Percentiles rank a stretch among this genome's conserved stretches.
Conservation (phyloP, 2,113 vertebrate genomes). For the Capra hircus region DNA sequence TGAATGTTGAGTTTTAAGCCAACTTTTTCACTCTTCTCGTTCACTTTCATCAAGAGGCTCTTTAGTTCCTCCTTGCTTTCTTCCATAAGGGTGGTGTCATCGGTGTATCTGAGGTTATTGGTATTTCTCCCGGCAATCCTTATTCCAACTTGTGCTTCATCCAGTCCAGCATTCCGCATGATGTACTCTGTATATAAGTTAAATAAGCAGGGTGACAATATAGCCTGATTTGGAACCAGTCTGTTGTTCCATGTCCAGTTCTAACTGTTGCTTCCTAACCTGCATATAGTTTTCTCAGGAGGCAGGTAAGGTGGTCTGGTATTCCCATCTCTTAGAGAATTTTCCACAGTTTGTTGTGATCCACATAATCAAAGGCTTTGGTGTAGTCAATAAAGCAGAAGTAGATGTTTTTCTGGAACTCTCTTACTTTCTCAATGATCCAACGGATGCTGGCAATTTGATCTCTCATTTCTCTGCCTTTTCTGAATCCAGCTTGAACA, state of each 20-base stretch:
- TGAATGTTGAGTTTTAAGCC: neutral
- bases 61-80: neutral
- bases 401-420: neutral
- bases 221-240: neutral
- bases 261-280: neutral
- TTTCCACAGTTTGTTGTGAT: neutral
- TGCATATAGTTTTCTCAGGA: neutral
- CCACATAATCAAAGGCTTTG: neutral
- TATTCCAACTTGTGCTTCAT: neutral
- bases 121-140: neutral
- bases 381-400: neutral
- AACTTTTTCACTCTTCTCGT: neutral
- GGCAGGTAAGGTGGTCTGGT: neutral
- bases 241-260: neutral
- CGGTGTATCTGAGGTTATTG: neutral
- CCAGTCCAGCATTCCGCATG: neutral
- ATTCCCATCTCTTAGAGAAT: neutral
- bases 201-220: neutral
- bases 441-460: neutral
- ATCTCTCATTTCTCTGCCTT: neutral
- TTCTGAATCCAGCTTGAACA: neutral
- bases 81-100: neutral
- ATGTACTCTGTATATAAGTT: neutral
- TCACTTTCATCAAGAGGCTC: neutral
- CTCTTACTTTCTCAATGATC: neutral